Evolutionary conservation across 2,888 invertebrate species (phyloP).

Genomic region (Ischnus inquisitorius): DNA sequence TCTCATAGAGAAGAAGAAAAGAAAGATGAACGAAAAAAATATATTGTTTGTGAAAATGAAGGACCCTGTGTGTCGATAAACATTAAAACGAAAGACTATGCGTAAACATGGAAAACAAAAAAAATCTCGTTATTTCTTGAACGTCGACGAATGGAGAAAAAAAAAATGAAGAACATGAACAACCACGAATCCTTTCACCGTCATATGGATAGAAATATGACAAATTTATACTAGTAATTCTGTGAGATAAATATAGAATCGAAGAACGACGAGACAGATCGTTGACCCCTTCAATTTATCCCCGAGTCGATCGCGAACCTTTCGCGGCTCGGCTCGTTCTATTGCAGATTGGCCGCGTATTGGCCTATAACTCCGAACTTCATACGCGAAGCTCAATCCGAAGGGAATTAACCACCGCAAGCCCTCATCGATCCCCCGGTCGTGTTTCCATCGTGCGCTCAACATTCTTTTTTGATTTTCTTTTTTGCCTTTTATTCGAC

Average conservation of each 20-base stretch:
- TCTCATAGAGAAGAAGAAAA: constrained; percentile 20
- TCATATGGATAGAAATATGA: constrained; percentile 33
- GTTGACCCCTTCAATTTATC: constrained; percentile 41
- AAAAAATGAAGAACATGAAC: constrained; percentile 27
- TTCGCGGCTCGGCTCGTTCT: not conserved
- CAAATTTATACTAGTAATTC: constrained; percentile 33
- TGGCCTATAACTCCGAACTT: constrained; percentile 9
- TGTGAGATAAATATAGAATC: constrained; percentile 19
- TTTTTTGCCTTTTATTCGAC: constrained; percentile 37
- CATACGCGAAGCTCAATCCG: constrained; percentile 23
- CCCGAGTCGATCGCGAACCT: constrained; percentile 35
- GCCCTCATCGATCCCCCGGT: constrained; percentile 50
- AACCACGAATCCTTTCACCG: not conserved
- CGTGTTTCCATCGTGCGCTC: constrained; percentile 48
- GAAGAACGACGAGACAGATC: constrained; percentile 6
- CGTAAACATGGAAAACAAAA: constrained; percentile 44
- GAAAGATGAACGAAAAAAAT: constrained; percentile 1
- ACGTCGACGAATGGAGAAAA: constrained; percentile 15
- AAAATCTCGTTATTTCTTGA: constrained; percentile 9
- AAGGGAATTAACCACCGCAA: constrained; percentile 59
- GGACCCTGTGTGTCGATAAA: constrained; percentile 50
- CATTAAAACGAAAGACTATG: constrained; percentile 58
- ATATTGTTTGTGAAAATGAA: constrained; percentile 55
- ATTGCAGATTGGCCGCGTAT: constrained; percentile 17
- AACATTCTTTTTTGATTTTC: constrained; percentile 14